Percentiles rank a stretch among this genome's conserved stretches.
Conservation (phyloP, 1,140 invertebrate genomes). For the Nylanderia fulva region DNA sequence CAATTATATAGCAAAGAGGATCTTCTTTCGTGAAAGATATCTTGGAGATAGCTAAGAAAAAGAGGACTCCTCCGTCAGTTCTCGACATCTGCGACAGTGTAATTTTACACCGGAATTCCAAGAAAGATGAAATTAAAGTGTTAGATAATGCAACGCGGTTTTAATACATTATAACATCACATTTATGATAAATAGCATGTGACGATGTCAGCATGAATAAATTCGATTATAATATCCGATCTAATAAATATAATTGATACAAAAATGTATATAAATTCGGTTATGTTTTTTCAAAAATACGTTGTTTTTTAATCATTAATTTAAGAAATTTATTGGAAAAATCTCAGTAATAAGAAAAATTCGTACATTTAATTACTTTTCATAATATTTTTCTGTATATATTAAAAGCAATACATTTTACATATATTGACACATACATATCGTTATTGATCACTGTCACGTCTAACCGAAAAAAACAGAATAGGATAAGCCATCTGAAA, state of each 20-base stretch:
- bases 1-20: conserved; percentile 48
- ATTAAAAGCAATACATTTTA: conserved; percentile 34
- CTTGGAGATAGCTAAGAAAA: conserved; percentile 8
- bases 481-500: conserved; percentile 20
- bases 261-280: no score
- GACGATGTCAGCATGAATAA: neutral
- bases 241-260: neutral
- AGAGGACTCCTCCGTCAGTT: conserved; percentile 19
- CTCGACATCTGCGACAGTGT: conserved; percentile 49
- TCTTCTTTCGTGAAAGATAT: conserved; percentile 40
- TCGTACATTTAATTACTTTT: conserved; percentile 5
- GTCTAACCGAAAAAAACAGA: conserved; percentile 14
- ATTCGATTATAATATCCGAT: neutral
- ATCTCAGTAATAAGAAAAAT: neutral
- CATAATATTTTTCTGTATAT: conserved; percentile 8
- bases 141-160: conserved; percentile 37
- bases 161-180: conserved; percentile 19
- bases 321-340: neutral
- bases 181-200: conserved; percentile 24
- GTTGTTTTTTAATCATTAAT: neutral
- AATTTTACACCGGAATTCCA: conserved; percentile 34
- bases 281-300: no score
- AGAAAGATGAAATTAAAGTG: conserved; percentile 43
- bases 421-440: conserved; percentile 16
- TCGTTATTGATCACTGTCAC: conserved; percentile 45